These are phyloP conservation scores for Apodemus speciosus DNA, from an alignment of 2,113 vertebrate genomes.

Conservation along the genomic window DNA sequence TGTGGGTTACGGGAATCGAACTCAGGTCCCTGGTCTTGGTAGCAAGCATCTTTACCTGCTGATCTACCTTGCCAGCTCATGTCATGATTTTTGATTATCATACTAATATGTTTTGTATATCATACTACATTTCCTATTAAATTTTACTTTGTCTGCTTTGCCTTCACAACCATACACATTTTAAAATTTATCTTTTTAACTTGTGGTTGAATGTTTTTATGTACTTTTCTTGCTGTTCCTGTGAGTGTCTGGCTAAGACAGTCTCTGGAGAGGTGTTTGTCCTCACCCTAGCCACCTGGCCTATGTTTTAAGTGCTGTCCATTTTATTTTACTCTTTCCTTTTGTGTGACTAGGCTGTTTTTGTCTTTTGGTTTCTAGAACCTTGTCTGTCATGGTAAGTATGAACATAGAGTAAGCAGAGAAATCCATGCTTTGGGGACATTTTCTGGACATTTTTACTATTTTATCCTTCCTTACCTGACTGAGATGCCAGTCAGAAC, in stretches of 20 bases:
- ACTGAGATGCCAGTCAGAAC: not conserved
- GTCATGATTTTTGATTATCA: not conserved
- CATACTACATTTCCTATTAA: not conserved
- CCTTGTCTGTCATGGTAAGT: slow-evolving; percentile 15
- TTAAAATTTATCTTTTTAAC: not conserved
- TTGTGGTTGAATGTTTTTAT: not conserved
- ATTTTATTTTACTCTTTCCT: not conserved
- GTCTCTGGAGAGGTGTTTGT: not conserved
- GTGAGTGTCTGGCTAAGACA: not conserved
- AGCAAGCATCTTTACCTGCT: not conserved
- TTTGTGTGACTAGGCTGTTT: not conserved
- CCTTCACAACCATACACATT: not conserved
- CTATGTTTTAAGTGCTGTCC: not conserved
- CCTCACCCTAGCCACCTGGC: not conserved
- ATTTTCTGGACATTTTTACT: slow-evolving; percentile 49
- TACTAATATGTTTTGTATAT: not conserved
- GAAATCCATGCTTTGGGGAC: slow-evolving; percentile 17
- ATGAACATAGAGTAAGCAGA: slow-evolving; percentile 13
- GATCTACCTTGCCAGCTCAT: no score
- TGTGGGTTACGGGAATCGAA: not conserved
- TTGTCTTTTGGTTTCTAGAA: slow-evolving; percentile 19
- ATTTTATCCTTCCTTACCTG: not conserved
- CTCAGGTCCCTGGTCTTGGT: not conserved
- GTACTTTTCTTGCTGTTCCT: not conserved
- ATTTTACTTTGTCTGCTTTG: slow-evolving; percentile 12